Percentiles rank a stretch among this genome's conserved stretches.
Evolutionary conservation across 1,140 invertebrate species (phyloP).

Genomic region (Cecropterus lyciades): DNA sequence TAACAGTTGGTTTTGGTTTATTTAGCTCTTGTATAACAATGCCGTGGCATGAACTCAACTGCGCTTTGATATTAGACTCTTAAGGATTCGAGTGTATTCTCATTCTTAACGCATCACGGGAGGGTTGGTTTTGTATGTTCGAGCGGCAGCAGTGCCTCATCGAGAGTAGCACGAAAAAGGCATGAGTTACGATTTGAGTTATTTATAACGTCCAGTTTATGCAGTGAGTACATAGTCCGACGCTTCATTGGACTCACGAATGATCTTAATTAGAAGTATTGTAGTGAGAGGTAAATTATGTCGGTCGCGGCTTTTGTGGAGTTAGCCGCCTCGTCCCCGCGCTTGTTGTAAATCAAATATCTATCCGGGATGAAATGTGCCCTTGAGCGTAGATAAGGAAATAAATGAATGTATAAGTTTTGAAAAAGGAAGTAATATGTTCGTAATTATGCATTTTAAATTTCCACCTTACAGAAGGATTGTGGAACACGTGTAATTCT

Average conservation of each 20-base stretch:
- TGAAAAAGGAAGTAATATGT: slow-evolving; percentile 45
- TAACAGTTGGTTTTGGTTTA: slow-evolving; percentile 59
- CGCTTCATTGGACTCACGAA: slow-evolving; percentile 74
- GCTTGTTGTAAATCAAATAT: slow-evolving; percentile 71
- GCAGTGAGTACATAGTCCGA: slow-evolving; percentile 69
- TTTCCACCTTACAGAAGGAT: background rate
- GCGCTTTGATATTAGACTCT: slow-evolving; percentile 55
- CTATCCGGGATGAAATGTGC: slow-evolving; percentile 53
- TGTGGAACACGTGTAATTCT: background rate
- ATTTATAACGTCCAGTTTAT: slow-evolving; percentile 79
- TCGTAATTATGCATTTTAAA: background rate
- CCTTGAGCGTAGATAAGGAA: slow-evolving; percentile 72
- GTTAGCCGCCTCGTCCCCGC: slow-evolving; percentile 39
- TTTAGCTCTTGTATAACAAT: slow-evolving; percentile 66
- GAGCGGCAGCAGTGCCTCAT: slow-evolving; percentile 46
- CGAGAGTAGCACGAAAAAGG: slow-evolving; percentile 64
- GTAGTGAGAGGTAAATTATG: slow-evolving; percentile 77
- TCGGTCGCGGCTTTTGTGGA: slow-evolving; percentile 55
- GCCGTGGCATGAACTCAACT: slow-evolving; percentile 55
- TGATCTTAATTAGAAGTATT: slow-evolving; percentile 83
- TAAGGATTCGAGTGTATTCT: slow-evolving; percentile 43
- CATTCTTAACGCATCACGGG: slow-evolving; percentile 47
- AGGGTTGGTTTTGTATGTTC: slow-evolving; percentile 50
- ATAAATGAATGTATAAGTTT: slow-evolving; percentile 75
- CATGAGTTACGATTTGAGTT: slow-evolving; percentile 76